Conservation (phyloP, 2,797 vertebrate species). For the Diplodus puntazzo region DNA sequence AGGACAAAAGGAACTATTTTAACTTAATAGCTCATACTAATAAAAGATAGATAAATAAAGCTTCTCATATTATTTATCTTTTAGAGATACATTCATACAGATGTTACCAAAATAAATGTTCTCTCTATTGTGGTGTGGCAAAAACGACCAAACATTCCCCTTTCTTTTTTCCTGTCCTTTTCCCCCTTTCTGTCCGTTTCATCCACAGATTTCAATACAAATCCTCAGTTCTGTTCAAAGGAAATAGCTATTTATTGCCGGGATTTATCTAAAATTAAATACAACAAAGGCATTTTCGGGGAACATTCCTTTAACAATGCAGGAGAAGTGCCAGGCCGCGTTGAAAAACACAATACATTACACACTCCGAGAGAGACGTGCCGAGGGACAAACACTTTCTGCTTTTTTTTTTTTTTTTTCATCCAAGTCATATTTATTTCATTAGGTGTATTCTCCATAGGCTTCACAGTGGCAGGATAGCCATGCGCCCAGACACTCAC, state of each 20-base stretch:
- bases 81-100: not conserved
- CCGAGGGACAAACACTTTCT: constrained; percentile 79
- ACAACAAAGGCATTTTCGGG: constrained; percentile 60
- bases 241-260: constrained; percentile 65
- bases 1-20: not conserved
- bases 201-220: constrained; percentile 36
- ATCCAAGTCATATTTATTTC: constrained; percentile 86
- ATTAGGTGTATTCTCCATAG: constrained; percentile 82
- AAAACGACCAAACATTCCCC: not conserved
- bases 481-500: constrained; percentile 74
- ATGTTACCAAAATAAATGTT: not conserved
- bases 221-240: constrained; percentile 49
- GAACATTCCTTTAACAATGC: constrained; percentile 68
- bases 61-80: not conserved
- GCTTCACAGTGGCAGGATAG: constrained; percentile 77
- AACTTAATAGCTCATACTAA: not conserved
- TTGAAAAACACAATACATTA: constrained; percentile 79
- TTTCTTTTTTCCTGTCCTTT: not conserved
- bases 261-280: constrained; percentile 67
- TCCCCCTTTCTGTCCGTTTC: not conserved
- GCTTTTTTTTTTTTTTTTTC: constrained; percentile 72
- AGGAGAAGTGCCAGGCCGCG: constrained; percentile 64
- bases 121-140: not conserved
- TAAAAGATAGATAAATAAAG: not conserved
- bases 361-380: constrained; percentile 71